phyloP scores from a whole-genome alignment of 2,797 vertebrate species.

The Linurgus olivaceus region DNA sequence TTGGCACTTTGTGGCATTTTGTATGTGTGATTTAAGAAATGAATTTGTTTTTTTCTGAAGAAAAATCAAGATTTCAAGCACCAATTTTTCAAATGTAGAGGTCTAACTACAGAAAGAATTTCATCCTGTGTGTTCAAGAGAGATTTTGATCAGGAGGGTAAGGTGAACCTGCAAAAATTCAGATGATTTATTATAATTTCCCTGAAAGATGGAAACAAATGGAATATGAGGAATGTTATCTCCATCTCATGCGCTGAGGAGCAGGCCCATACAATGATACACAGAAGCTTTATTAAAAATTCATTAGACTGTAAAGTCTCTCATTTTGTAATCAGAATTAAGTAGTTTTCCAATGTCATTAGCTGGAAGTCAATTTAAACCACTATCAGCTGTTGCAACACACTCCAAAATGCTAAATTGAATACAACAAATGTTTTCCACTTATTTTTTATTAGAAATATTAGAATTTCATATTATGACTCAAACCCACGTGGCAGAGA shows the following conservation, averaged over 20 bases:
- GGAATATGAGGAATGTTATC: conserved; percentile 18
- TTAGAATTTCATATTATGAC: not conserved
- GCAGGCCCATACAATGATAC: not conserved
- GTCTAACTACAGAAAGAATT: not conserved
- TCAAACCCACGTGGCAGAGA: not conserved
- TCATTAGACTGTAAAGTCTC: conserved; percentile 62
- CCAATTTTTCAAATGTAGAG: not conserved
- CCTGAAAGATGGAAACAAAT: conserved; percentile 58
- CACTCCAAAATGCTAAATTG: conserved; percentile 24
- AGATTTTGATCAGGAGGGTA: not conserved
- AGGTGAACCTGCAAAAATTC: conserved; percentile 9
- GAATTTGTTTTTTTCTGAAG: not conserved
- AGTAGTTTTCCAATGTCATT: conserved; percentile 65
- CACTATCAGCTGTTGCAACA: conserved; percentile 40
- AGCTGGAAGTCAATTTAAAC: conserved; percentile 46
- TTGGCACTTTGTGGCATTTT: not conserved
- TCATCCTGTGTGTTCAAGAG: not conserved
- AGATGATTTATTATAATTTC: conserved; percentile 20
- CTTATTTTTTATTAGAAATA: conserved; percentile 47
- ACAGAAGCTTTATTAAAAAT: conserved; percentile 69
- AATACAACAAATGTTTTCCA: conserved; percentile 22
- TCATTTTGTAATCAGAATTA: conserved; percentile 65
- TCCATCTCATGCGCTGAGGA: conserved; percentile 26
- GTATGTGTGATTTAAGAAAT: not conserved
- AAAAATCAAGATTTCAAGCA: not conserved